Conservation (phyloP, 64 coral and sea anemone species). For the Montipora foliosa region DNA sequence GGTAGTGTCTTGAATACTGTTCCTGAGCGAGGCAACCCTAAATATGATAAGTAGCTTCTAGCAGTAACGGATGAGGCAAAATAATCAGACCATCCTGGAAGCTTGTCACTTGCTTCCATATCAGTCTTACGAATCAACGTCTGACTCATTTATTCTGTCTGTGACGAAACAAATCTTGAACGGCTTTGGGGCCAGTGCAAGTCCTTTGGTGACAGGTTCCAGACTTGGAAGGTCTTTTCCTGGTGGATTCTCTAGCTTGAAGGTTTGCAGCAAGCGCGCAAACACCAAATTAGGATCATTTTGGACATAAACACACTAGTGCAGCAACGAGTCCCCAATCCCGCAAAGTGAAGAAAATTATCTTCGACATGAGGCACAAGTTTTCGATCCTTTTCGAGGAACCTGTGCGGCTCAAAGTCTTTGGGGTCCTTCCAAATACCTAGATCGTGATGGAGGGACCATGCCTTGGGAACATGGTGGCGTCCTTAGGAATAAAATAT, state of each 20-base stretch:
- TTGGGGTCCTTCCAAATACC: conserved; percentile 67
- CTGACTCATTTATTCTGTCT: too few relatives aligned
- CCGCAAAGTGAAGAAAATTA: conserved; percentile 30
- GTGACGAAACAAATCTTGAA: neutral
- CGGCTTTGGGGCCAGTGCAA: conserved; percentile 27
- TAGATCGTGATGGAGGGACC: conserved; percentile 77
- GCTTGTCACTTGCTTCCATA: too few relatives aligned
- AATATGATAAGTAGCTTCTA: too few relatives aligned
- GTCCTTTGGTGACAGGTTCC: neutral
- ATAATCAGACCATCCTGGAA: too few relatives aligned
- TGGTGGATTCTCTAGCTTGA: conserved; percentile 45
- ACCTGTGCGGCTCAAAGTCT: conserved; percentile 72
- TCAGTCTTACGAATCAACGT: too few relatives aligned
- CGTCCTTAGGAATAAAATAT: conserved; percentile 71
- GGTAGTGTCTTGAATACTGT: too few relatives aligned
- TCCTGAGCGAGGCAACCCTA: too few relatives aligned
- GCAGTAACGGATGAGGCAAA: too few relatives aligned
- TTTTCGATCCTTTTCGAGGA: conserved; percentile 59
- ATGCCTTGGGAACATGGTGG: conserved; percentile 70
- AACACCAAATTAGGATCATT: conserved; percentile 57
- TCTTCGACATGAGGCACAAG: conserved; percentile 1
- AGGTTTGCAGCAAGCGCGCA: conserved; percentile 51
- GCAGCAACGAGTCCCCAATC: conserved; percentile 53
- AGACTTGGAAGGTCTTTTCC: conserved; percentile 28
- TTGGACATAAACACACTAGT: conserved; percentile 42